A percentile compares a stretch with the other conserved stretches of the same genome.
Conservation (phyloP, 2,888 invertebrate genomes). For the Noctua fimbriata region DNA sequence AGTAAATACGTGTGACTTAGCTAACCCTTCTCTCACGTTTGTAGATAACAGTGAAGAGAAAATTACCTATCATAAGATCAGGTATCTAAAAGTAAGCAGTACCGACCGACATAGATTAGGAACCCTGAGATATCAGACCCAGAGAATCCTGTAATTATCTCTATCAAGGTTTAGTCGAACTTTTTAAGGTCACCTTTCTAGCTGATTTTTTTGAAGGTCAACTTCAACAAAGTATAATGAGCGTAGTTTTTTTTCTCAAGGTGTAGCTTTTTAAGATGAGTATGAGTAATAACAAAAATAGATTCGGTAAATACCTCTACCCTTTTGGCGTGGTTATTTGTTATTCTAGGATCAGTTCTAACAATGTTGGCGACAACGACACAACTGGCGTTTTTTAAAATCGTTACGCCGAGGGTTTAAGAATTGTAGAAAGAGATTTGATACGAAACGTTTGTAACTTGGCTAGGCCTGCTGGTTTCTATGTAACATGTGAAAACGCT, state of each 20-base stretch:
- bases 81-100: background rate
- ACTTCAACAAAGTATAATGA: background rate
- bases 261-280: background rate
- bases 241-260: background rate
- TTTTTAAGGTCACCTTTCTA: background rate
- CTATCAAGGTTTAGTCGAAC: background rate
- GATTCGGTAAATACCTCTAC: background rate
- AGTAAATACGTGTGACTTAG: background rate
- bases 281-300: background rate
- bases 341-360: background rate
- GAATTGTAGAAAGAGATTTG: too few relatives aligned
- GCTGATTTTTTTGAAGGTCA: background rate
- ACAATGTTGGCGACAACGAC: background rate
- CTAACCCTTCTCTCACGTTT: background rate
- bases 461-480: too few relatives aligned
- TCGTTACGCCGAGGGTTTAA: too few relatives aligned
- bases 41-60: background rate
- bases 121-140: background rate
- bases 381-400: too few relatives aligned
- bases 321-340: background rate
- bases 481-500: background rate
- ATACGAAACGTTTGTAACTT: too few relatives aligned
- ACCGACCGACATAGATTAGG: background rate
- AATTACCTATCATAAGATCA: background rate
- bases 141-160: background rate